These are phyloP conservation scores for Melipona beecheii DNA, from an alignment of 2,888 invertebrate species.

Conservation along the genomic window DNA sequence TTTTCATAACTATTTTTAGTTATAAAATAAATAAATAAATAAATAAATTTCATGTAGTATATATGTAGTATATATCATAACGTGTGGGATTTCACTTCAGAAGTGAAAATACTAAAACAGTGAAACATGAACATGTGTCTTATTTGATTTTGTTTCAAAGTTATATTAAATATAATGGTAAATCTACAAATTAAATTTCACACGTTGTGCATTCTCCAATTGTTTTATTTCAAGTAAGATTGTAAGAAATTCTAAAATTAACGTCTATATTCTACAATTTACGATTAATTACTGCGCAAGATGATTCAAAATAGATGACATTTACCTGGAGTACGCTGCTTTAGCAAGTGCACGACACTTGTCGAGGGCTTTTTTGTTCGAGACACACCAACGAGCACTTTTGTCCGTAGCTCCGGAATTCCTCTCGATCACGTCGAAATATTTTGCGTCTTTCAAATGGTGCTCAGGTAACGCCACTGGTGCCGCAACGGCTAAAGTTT, in stretches of 20 bases:
- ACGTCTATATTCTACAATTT: not conserved
- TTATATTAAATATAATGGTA: too few relatives aligned
- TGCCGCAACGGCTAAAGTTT: slow-evolving; percentile 88
- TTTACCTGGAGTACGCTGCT: slow-evolving; percentile 88
- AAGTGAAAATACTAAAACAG: too few relatives aligned
- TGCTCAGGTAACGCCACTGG: slow-evolving; percentile 87
- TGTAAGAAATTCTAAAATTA: too few relatives aligned
- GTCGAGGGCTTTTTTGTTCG: slow-evolving; percentile 87
- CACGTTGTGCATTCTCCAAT: not conserved
- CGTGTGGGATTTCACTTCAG: too few relatives aligned
- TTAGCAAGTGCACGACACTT: slow-evolving; percentile 91
- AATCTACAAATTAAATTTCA: too few relatives aligned
- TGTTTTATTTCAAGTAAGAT: not conserved
- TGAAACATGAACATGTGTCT: too few relatives aligned
- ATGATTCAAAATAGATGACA: not conserved
- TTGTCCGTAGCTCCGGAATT: slow-evolving; percentile 89
- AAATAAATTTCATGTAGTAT: too few relatives aligned
- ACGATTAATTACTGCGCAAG: not conserved
- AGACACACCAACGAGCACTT: slow-evolving; percentile 88
- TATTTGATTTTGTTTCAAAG: too few relatives aligned
- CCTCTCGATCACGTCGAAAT: slow-evolving; percentile 89
- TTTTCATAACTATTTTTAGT: too few relatives aligned
- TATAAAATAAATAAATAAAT: too few relatives aligned
- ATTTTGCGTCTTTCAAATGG: slow-evolving; percentile 88
- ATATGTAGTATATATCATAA: too few relatives aligned